Evolutionary conservation across 2,888 invertebrate species (phyloP).

Genomic region (Torymus texanus): DNA sequence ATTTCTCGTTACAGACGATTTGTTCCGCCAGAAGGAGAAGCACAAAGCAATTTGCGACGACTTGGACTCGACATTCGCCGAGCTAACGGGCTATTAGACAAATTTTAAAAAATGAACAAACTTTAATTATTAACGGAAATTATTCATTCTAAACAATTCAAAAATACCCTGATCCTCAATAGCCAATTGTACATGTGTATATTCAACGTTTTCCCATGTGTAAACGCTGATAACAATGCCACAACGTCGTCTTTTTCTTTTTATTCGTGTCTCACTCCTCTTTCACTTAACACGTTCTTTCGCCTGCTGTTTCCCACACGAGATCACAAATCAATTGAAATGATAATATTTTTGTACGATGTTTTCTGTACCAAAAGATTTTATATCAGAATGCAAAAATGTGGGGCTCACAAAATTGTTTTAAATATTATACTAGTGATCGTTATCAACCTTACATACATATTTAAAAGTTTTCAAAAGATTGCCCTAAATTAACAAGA

Average conservation of each 20-base stretch:
- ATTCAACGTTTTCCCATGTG: conserved; percentile 16
- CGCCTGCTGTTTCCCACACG: background rate
- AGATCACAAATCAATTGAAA: conserved; percentile 3
- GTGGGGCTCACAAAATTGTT: too few species aligned
- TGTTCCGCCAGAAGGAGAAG: conserved; percentile 88
- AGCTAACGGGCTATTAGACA: conserved; percentile 94
- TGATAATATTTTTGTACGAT: conserved; percentile 3
- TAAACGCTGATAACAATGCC: conserved; percentile 1
- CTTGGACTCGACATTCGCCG: conserved; percentile 97
- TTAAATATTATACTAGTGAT: too few species aligned
- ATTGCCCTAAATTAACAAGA: too few species aligned
- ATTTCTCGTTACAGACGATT: conserved; percentile 76
- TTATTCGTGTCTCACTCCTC: background rate
- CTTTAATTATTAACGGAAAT: background rate
- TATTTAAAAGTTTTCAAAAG: too few species aligned
- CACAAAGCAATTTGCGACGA: conserved; percentile 98
- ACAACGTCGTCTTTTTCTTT: conserved; percentile 22
- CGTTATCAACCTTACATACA: too few species aligned
- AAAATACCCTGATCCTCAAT: conserved; percentile 28
- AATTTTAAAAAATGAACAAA: conserved; percentile 25
- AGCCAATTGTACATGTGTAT: conserved; percentile 31
- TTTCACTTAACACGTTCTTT: background rate
- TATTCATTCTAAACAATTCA: background rate
- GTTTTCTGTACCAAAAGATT: too few species aligned
- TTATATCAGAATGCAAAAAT: too few species aligned